A percentile compares a stretch with the other conserved stretches of the same genome.
Conservation (phyloP, 2,888 invertebrate species). For the Acanthosoma haemorrhoidale region DNA sequence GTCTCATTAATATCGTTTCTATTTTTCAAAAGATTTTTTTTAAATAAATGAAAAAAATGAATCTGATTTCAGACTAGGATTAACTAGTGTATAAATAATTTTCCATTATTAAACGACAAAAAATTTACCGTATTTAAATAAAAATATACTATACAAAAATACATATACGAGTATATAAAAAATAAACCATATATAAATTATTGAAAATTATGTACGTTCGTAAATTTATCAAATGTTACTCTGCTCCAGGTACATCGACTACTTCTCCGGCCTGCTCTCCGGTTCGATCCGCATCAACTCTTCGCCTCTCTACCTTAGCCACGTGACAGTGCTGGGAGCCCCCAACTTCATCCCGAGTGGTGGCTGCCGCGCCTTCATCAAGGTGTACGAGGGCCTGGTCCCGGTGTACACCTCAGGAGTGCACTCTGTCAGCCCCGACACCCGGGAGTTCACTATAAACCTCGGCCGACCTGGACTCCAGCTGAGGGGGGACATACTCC, state of each 20-base stretch:
- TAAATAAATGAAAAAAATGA: no score
- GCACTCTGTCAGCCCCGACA: slow-evolving; percentile 62
- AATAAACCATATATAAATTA: no score
- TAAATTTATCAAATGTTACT: no score
- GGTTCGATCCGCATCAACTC: slow-evolving; percentile 85
- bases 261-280: slow-evolving; percentile 83
- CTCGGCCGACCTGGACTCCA: slow-evolving; percentile 63
- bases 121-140: no score
- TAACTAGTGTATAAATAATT: no score
- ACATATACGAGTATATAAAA: no score
- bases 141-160: no score
- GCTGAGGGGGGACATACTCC: slow-evolving; percentile 80
- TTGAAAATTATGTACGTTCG: no score
- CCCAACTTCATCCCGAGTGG: slow-evolving; percentile 55
- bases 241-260: slow-evolving; percentile 74
- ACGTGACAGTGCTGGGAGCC: slow-evolving; percentile 79
- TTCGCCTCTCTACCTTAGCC: slow-evolving; percentile 77
- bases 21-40: no score
- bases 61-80: no score
- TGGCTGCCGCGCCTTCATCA: slow-evolving; percentile 68
- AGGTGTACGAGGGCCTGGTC: slow-evolving; percentile 85
- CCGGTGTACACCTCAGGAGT: slow-evolving; percentile 83
- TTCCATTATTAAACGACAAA: no score
- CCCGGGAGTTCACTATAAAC: slow-evolving; percentile 63
- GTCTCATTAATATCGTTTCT: no score